Evolutionary conservation across 2,888 invertebrate species (phyloP).

Genomic region (Sussaba pulchella): DNA sequence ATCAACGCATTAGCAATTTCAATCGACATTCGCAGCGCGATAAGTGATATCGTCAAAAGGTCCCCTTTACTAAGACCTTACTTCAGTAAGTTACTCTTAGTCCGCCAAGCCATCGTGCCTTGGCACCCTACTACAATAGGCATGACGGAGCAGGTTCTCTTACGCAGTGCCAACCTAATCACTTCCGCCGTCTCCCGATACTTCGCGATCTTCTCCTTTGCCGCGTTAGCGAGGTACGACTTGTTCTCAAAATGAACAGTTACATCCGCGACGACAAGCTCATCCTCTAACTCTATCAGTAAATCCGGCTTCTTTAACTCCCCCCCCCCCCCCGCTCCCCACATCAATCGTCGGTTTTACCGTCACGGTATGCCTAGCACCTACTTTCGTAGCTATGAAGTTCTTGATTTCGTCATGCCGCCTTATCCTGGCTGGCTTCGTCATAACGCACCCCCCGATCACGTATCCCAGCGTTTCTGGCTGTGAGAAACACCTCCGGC

Average conservation of each 20-base stretch:
- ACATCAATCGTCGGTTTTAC: constrained; percentile 47
- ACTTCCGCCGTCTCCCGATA: constrained; percentile 63
- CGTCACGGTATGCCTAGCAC: constrained; percentile 7
- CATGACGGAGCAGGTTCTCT: neutral
- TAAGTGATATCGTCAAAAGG: constrained; percentile 72
- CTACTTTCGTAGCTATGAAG: constrained; percentile 16
- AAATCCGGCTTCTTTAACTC: constrained; percentile 76
- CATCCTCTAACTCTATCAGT: constrained; percentile 70
- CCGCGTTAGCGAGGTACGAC: constrained; percentile 68
- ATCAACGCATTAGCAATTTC: constrained; percentile 74
- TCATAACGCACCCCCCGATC: constrained; percentile 69
- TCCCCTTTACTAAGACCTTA: constrained; percentile 69
- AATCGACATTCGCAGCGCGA: constrained; percentile 74
- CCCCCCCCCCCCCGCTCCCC: too few species aligned
- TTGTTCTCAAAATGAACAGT: constrained; percentile 70
- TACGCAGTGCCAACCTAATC: neutral
- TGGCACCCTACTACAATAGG: constrained; percentile 78
- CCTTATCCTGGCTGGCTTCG: constrained; percentile 54
- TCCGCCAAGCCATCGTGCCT: constrained; percentile 77
- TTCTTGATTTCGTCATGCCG: constrained; percentile 63
- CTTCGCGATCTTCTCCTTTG: constrained; percentile 70
- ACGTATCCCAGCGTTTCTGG: constrained; percentile 78
- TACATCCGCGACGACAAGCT: constrained; percentile 76
- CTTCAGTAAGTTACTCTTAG: constrained; percentile 65
- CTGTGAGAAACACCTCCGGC: constrained; percentile 73